phyloP scores from a whole-genome alignment of 1,140 invertebrate species.

The Andricus grossulariae region DNA sequence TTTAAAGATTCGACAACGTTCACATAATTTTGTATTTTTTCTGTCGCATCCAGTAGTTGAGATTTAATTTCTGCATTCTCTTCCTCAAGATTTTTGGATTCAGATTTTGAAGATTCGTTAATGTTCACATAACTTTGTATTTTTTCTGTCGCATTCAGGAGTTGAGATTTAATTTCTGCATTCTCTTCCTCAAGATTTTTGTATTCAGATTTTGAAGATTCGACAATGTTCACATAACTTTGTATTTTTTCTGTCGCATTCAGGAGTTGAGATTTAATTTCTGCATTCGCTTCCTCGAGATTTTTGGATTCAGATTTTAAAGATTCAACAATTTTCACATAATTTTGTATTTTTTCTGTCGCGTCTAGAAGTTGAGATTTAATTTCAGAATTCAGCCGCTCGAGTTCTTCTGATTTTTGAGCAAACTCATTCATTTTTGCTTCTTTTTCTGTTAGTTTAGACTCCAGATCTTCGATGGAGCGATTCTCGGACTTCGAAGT shows the following conservation, averaged over 20 bases:
- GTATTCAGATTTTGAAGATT: too few relatives aligned
- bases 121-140: too few relatives aligned
- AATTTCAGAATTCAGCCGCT: slow-evolving; percentile 36
- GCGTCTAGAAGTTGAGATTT: slow-evolving; percentile 30
- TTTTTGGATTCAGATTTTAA: slow-evolving; percentile 25
- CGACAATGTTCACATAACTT: too few relatives aligned
- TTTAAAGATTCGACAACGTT: too few relatives aligned
- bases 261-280: slow-evolving; percentile 13
- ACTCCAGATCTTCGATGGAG: slow-evolving; percentile 42
- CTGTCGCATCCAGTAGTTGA: not conserved
- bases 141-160: too few relatives aligned
- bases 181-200: too few relatives aligned
- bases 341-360: slow-evolving; percentile 15
- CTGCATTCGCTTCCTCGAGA: slow-evolving; percentile 30
- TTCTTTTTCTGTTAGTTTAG: slow-evolving; percentile 32
- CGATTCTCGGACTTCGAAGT: slow-evolving; percentile 38
- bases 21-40: too few relatives aligned
- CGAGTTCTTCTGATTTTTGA: slow-evolving; percentile 7
- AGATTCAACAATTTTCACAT: slow-evolving; percentile 34
- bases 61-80: too few relatives aligned
- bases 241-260: too few relatives aligned
- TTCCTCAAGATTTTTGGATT: too few relatives aligned
- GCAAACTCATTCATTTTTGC: slow-evolving; percentile 34
- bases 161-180: slow-evolving; percentile 18
- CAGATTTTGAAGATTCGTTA: too few relatives aligned